A percentile compares a stretch with the other conserved stretches of the same genome.
These are phyloP conservation scores for Limnephilus marmoratus DNA, from an alignment of 2,888 invertebrate species.

Conservation along the genomic window DNA sequence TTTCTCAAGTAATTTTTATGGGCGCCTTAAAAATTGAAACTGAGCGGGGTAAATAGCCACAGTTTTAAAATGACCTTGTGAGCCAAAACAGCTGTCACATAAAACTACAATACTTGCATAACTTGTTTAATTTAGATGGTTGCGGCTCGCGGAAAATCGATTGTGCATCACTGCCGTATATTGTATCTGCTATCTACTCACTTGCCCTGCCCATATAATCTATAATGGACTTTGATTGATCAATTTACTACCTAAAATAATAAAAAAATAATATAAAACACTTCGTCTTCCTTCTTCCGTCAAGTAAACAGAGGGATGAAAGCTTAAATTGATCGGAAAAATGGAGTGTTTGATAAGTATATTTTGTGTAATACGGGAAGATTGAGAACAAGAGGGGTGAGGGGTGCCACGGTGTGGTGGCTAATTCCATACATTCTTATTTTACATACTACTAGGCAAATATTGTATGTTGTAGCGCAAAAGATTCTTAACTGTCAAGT, in stretches of 20 bases:
- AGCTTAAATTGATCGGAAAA: conserved; percentile 1
- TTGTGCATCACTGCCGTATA: not conserved
- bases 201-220: not conserved
- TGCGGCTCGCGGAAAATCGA: too few species aligned
- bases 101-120: too few species aligned
- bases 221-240: not conserved
- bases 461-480: too few species aligned
- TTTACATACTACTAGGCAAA: too few species aligned
- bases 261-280: not conserved
- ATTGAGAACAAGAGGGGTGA: not conserved
- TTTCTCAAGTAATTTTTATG: too few species aligned
- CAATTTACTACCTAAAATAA: not conserved
- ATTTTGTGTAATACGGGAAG: not conserved
- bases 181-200: not conserved
- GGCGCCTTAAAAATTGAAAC: too few species aligned
- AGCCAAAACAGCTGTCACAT: too few species aligned
- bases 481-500: too few species aligned
- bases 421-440: not conserved
- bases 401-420: not conserved
- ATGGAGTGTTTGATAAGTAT: not conserved
- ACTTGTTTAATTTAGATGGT: too few species aligned
- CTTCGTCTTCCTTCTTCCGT: not conserved
- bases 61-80: too few species aligned
- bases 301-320: not conserved
- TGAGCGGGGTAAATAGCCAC: too few species aligned